These are phyloP conservation scores for Siniperca chuatsi DNA, from an alignment of 2,113 vertebrate genomes.

Conservation along the genomic window DNA sequence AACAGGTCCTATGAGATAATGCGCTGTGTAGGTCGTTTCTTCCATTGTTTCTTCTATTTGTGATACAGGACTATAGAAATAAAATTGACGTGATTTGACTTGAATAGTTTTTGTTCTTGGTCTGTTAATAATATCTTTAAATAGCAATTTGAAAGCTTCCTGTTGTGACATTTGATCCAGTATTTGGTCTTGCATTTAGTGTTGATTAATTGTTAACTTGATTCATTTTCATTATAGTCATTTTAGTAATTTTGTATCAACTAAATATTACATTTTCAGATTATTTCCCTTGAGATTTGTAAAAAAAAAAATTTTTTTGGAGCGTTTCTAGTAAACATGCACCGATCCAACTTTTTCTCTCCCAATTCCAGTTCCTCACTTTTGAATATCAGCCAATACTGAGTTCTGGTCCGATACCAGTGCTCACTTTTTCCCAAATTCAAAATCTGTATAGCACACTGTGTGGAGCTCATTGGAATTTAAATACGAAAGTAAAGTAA, in stretches of 20 bases:
- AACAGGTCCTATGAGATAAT: background rate
- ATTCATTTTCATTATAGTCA: background rate
- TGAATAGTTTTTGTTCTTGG: background rate
- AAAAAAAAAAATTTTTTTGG: background rate
- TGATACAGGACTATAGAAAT: too few relatives aligned
- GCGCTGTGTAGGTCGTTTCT: background rate
- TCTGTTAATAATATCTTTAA: background rate
- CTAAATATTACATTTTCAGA: background rate
- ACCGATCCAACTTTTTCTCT: too few relatives aligned
- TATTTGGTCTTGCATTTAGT: background rate
- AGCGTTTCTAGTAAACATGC: too few relatives aligned
- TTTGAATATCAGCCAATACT: too few relatives aligned
- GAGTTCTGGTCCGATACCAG: too few relatives aligned
- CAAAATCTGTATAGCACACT: too few relatives aligned
- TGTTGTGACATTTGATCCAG: background rate
- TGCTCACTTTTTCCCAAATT: too few relatives aligned
- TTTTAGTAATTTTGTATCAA: background rate
- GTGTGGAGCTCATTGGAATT: too few relatives aligned
- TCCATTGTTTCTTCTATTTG: too few relatives aligned
- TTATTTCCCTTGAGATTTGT: background rate
- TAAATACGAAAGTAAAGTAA: too few relatives aligned
- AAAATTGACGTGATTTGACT: too few relatives aligned
- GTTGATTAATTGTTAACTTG: background rate
- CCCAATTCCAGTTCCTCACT: too few relatives aligned
- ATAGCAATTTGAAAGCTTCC: background rate